Conservation (phyloP, 2,888 invertebrate genomes). For the Euzophera pinguis region DNA sequence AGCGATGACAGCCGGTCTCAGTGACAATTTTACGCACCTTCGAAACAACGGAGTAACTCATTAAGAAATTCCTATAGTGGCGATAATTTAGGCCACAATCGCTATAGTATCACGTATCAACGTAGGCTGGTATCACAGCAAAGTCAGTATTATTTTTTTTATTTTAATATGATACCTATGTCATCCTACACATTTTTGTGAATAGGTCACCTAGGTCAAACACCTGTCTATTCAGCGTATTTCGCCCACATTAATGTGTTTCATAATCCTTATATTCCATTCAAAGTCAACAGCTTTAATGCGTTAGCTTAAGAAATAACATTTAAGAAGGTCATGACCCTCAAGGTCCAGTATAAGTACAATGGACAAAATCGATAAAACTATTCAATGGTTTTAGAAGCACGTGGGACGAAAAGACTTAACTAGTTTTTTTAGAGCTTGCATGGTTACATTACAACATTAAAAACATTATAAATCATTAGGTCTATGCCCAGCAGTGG, state of each 20-base stretch:
- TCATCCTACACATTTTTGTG: not conserved
- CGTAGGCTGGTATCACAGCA: too few relatives aligned
- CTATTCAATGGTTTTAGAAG: not conserved
- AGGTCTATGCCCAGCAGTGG: too few relatives aligned
- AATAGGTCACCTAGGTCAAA: slow-evolving; percentile 2
- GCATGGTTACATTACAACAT: too few relatives aligned
- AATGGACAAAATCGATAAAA: slow-evolving; percentile 5
- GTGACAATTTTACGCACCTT: too few relatives aligned
- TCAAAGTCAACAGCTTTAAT: slow-evolving; percentile 3
- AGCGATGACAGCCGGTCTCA: too few relatives aligned
- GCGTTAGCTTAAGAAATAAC: not conserved
- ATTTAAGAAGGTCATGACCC: not conserved
- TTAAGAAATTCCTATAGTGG: too few relatives aligned
- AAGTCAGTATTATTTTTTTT: too few relatives aligned
- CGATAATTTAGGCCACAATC: too few relatives aligned
- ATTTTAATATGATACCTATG: not conserved
- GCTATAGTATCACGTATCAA: too few relatives aligned
- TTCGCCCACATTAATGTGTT: slow-evolving; percentile 4
- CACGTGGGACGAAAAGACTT: too few relatives aligned
- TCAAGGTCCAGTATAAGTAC: slow-evolving; percentile 3
- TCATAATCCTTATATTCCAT: not conserved
- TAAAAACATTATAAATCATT: too few relatives aligned
- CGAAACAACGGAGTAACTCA: too few relatives aligned
- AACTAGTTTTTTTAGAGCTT: not conserved
- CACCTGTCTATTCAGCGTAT: not conserved